Evolutionary conservation across 2,113 vertebrate genomes (phyloP), one percentile per base, ranked within the genome.

Genomic region (Coptodon bakossiorum): DNA sequence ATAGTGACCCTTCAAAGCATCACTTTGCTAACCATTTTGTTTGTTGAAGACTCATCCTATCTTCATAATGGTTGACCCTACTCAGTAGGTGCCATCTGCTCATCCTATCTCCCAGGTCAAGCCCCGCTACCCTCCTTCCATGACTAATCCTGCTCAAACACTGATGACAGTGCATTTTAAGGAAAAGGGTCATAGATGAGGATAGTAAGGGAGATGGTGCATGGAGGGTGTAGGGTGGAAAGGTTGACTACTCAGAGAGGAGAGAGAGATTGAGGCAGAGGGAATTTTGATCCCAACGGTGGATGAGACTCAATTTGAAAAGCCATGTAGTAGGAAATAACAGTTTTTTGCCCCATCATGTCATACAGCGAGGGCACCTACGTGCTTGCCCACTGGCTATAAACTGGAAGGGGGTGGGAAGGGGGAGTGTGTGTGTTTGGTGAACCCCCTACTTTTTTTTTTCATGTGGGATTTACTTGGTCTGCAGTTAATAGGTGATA

Each of bases 401-500:
- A 90, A 89, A 90, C 94, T 95, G 87, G 82, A 86, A 89, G 87
- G 85, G 80, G 84, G 81, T 93, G 94, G 86, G 81, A 85, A 89
- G 88, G 85, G 81, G 86, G 59, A 40, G 40, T 48, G 63, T 54
- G 68, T 73, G 17, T 57, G 36, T 68, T 81, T 89, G 79, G 45
- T 9, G 9, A 34, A 45, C 22, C 40, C 19, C 7, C 43, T 16
- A 9, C 7, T 9, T 6, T 53, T 66, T 53, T 66, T 89, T 87
- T 80, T 90, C 56, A 78, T 86, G 93, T 90, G 90, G 93, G 95
- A 95, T 96, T 96, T 97, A 96, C 95, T 96, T 94, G 93, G 94
- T 96, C 91, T 95, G 95, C 94, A 96, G 94, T 95, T 96, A 96
- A 96, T 95, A 95, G 96, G 95, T 96, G 94, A 96, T 96, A 95